Conservation (phyloP, 2,113 vertebrate genomes). For the cattle (Bos taurus) region DNA sequence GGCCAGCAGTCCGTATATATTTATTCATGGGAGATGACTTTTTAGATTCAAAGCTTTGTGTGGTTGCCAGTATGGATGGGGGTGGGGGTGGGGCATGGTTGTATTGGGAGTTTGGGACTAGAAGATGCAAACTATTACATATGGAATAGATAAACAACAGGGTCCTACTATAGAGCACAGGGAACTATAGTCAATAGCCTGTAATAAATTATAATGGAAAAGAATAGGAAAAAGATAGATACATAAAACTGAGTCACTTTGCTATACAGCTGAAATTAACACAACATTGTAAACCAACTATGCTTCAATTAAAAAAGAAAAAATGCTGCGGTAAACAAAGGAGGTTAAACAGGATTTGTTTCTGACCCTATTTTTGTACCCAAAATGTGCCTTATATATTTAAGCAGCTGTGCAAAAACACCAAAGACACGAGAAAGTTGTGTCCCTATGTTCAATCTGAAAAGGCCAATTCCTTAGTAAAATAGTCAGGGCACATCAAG, state of each 20-base stretch:
- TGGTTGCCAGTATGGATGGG: neutral
- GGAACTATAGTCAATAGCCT: neutral
- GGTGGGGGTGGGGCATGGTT: neutral
- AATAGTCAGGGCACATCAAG: neutral
- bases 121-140: neutral
- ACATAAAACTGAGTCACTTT: neutral
- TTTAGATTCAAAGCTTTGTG: neutral
- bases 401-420: neutral
- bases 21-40: neutral
- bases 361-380: neutral
- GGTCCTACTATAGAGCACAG: neutral
- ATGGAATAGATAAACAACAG: neutral
- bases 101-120: neutral
- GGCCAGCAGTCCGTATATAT: neutral
- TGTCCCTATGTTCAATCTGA: neutral
- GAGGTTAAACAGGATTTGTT: neutral
- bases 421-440: neutral
- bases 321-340: neutral
- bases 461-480: neutral
- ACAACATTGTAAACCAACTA: neutral
- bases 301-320: neutral
- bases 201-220: neutral
- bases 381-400: neutral
- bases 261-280: neutral
- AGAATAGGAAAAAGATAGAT: neutral